Percentiles rank a stretch among this genome's conserved stretches.
Conservation (phyloP, 2,888 invertebrate species). For the Mechanitis messenoides region DNA sequence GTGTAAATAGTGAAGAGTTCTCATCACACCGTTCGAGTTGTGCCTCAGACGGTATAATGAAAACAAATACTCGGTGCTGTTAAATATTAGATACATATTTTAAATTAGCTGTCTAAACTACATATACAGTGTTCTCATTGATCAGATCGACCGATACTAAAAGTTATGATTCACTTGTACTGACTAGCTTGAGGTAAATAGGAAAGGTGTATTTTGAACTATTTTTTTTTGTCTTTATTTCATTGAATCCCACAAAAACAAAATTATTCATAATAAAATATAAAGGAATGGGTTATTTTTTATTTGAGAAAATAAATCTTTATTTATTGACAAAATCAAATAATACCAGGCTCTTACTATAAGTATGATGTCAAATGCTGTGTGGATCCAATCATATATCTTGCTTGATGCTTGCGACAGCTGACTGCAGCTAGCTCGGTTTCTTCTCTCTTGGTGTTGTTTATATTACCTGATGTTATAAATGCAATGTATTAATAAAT, state of each 20-base stretch:
- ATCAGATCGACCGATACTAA: neutral
- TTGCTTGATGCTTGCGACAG: conserved; percentile 13
- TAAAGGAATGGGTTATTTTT: conserved; percentile 37
- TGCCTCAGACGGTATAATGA: too few relatives aligned
- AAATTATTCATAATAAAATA: conserved; percentile 30
- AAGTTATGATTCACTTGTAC: conserved; percentile 26
- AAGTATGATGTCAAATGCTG: conserved; percentile 45
- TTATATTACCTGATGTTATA: conserved; percentile 57
- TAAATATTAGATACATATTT: too few relatives aligned
- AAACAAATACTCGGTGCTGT: too few relatives aligned
- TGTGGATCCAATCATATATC: conserved; percentile 8
- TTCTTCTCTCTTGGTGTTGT: conserved; percentile 18
- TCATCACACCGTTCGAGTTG: neutral
- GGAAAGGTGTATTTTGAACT: conserved; percentile 39
- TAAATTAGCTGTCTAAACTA: neutral
- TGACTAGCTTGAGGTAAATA: conserved; percentile 43
- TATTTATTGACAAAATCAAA: conserved; percentile 67
- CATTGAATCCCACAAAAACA: conserved; percentile 39
- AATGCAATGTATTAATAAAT: conserved; percentile 38
- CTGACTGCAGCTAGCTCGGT: conserved; percentile 16
- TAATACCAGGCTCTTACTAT: conserved; percentile 74
- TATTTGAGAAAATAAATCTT: conserved; percentile 39
- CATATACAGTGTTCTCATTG: neutral
- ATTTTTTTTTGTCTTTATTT: conserved; percentile 31
- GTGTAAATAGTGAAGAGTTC: too few relatives aligned